Base-by-base conservation (phyloP, 2,888 invertebrate species). In the Scaptomyza cyrtandrae region DNA sequence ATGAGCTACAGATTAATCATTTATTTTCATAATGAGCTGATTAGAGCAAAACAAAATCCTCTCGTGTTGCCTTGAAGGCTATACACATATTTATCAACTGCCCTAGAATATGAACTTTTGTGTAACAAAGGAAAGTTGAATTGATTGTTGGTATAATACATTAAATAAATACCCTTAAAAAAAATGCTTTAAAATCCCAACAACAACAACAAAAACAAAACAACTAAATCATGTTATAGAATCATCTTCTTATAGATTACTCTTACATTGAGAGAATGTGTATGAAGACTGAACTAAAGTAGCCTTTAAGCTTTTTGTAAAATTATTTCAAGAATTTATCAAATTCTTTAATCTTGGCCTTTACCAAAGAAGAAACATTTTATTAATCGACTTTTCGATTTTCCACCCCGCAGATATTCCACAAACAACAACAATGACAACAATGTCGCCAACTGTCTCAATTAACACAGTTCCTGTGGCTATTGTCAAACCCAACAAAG, bases 401-500 rank as follows among this genome's bases (percentile, higher is more conserved):
- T 24, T 24, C 0, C 6, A 24, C 2, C 6, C 19, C 3, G 1
- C 9, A 39, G 92, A 92, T 73, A 92, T 92, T 77, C 92, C 92
- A 39, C 92, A 92, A 82, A 91, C 92, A 60, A 92, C 92, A 75
- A 90, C 91, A 54, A 90, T 92, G 67, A 92, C 92, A 66, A 92
- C 92, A 46, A 87, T 92, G 82, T 89, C 91, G 27, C 92, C 92
- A 39, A 92, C 92, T 57, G 90, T 89, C 50, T 89, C 92, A 50
- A 88, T 91, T 66, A 91, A 91, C 67, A 91, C 92, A 6, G 90
- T 92, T 54, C 89, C 92, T 54, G 89, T 91, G 71, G 80, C 89
- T 55, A 81, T 91, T 58, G 86, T 86, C 63, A 91, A 91, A 80
- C 90, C 90, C 73, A 88, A 91, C 69, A 92, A 91, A 91, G 91